Evolutionary conservation across 2,888 invertebrate genomes (phyloP).

Genomic region (Nemapogon koenigi): DNA sequence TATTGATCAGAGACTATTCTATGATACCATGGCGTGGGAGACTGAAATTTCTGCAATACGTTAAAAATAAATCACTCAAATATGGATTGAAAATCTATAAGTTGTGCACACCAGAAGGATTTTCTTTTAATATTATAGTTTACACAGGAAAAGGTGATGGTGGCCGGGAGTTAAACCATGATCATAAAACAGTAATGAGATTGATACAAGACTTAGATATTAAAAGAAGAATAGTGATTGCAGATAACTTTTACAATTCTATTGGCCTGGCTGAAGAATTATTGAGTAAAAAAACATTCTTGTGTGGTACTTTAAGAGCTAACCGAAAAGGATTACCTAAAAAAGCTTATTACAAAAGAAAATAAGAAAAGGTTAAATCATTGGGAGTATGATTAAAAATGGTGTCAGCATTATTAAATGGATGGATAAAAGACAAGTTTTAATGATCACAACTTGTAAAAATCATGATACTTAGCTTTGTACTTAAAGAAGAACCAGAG

Average conservation of each 20-base stretch:
- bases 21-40: constrained; percentile 27
- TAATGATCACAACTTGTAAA: constrained; percentile 12
- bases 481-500: not conserved
- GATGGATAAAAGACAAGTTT: constrained; percentile 19
- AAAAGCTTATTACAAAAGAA: constrained; percentile 10
- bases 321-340: constrained; percentile 22
- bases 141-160: constrained; percentile 19
- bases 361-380: constrained; percentile 21
- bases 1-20: constrained; percentile 25
- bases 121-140: constrained; percentile 18
- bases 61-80: constrained; percentile 23
- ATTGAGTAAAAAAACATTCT: constrained; percentile 14
- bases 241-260: constrained; percentile 24
- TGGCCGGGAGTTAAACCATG: constrained; percentile 13
- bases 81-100: constrained; percentile 28
- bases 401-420: constrained; percentile 21
- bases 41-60: constrained; percentile 25
- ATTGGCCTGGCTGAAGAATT: constrained; percentile 20
- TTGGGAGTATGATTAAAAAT: constrained; percentile 20
- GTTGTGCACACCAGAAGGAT: constrained; percentile 24
- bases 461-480: not conserved
- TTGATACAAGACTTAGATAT: constrained; percentile 16
- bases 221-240: constrained; percentile 19
- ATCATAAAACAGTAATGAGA: constrained; percentile 12
- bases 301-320: constrained; percentile 20